phyloP scores from a whole-genome alignment of 1,140 invertebrate species.

The Plectrocnemia conspersa region DNA sequence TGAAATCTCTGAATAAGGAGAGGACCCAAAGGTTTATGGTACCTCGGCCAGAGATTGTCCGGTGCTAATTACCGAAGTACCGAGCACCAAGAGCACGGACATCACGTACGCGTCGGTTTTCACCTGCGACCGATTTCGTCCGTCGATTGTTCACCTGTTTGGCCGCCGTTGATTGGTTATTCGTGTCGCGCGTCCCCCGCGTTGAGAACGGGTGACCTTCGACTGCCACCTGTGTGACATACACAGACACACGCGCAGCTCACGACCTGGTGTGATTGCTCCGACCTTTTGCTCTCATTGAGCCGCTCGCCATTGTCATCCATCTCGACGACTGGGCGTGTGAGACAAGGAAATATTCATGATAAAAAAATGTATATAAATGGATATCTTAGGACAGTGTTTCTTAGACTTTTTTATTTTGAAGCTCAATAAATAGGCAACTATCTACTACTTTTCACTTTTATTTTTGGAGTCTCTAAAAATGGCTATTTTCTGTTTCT shows the following conservation, averaged over 20 bases:
- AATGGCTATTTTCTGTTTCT: too few relatives aligned
- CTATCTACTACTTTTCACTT: too few relatives aligned
- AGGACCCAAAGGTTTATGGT: too few relatives aligned
- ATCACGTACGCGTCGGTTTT: conserved; percentile 3
- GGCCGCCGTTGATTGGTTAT: conserved; percentile 10
- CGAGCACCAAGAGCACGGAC: neutral
- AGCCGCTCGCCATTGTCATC: conserved; percentile 2
- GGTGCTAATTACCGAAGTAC: neutral
- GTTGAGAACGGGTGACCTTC: conserved; percentile 17
- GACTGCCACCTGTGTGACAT: conserved; percentile 19
- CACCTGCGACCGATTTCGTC: conserved; percentile 7
- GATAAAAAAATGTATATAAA: too few relatives aligned
- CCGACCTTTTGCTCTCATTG: conserved; percentile 22
- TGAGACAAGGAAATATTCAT: too few relatives aligned
- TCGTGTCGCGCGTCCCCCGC: conserved; percentile 15
- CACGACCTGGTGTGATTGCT: conserved; percentile 10
- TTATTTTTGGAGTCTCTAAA: too few relatives aligned
- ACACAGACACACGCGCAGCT: neutral
- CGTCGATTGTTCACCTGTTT: conserved; percentile 17
- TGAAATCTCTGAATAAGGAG: too few relatives aligned
- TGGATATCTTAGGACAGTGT: too few relatives aligned
- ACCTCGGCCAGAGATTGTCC: too few relatives aligned
- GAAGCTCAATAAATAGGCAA: too few relatives aligned
- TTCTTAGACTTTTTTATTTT: too few relatives aligned
- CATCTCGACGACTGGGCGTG: too few relatives aligned